A percentile compares a stretch with the other conserved stretches of the same genome.
phyloP scores from a whole-genome alignment of 2,113 vertebrate genomes.

The Lota lota region DNA sequence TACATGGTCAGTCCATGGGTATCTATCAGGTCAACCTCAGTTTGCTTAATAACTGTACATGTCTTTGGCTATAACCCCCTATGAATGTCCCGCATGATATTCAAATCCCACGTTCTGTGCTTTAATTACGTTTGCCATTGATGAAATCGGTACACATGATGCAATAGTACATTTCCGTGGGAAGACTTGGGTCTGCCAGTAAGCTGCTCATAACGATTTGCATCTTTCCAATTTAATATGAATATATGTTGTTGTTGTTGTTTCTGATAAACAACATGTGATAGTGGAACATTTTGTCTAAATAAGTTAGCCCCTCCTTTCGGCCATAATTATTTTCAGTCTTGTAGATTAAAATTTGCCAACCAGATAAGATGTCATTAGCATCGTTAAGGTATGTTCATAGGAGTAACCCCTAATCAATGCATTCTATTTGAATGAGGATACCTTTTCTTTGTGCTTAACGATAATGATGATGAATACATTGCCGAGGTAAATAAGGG shows the following conservation, averaged over 20 bases:
- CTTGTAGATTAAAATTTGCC: too few species aligned
- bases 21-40: constrained; percentile 10
- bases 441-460: constrained; percentile 16
- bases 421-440: too few species aligned
- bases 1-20: background rate
- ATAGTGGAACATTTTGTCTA: too few species aligned
- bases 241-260: too few species aligned
- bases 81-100: constrained; percentile 34
- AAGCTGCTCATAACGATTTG: constrained; percentile 13
- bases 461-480: constrained; percentile 33
- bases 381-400: too few species aligned
- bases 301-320: too few species aligned
- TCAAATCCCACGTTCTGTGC: constrained; percentile 38
- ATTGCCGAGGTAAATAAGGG: constrained; percentile 37
- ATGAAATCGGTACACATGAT: constrained; percentile 25
- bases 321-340: too few species aligned
- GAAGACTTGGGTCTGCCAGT: constrained; percentile 8
- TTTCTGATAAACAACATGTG: too few species aligned
- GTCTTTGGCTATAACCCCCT: constrained; percentile 5
- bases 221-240: too few species aligned
- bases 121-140: constrained; percentile 49
- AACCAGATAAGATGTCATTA: too few species aligned
- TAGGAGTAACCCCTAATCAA: too few species aligned
- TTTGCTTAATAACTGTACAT: too few species aligned
- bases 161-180: constrained; percentile 4